These are phyloP conservation scores for Theocolax elegans DNA, from an alignment of 1,140 invertebrate genomes.

Conservation along the genomic window DNA sequence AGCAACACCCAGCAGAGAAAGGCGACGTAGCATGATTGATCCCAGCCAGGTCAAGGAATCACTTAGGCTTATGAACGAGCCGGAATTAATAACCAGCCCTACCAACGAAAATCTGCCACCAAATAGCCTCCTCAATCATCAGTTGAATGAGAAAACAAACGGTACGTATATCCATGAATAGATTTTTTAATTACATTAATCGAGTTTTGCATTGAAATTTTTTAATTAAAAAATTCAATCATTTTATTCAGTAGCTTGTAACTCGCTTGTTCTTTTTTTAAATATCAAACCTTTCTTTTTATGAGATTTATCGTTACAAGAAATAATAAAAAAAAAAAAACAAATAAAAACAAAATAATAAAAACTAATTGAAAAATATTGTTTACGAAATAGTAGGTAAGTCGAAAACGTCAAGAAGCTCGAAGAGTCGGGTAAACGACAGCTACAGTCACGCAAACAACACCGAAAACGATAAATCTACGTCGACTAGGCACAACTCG, in stretches of 20 bases:
- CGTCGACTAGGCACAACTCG: neutral
- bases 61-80: slow-evolving; percentile 24
- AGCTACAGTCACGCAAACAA: neutral
- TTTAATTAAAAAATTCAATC: no score
- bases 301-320: no score
- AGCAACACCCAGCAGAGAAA: slow-evolving; percentile 61
- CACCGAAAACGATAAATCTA: neutral
- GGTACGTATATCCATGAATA: neutral
- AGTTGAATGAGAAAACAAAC: neutral
- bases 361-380: no score
- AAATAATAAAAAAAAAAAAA: no score
- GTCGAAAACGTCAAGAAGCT: neutral
- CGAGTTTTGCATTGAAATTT: no score
- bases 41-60: slow-evolving; percentile 62
- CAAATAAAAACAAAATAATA: no score
- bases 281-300: no score
- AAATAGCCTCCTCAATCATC: neutral
- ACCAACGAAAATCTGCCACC: slow-evolving; percentile 8
- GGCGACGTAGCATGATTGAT: slow-evolving; percentile 67
- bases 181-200: no score
- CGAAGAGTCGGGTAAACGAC: neutral
- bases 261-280: no score
- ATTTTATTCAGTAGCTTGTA: no score
- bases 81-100: slow-evolving; percentile 11
- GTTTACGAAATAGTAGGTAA: no score